Evolutionary conservation across 1,140 invertebrate genomes (phyloP).

Genomic region (Linepithema humile): DNA sequence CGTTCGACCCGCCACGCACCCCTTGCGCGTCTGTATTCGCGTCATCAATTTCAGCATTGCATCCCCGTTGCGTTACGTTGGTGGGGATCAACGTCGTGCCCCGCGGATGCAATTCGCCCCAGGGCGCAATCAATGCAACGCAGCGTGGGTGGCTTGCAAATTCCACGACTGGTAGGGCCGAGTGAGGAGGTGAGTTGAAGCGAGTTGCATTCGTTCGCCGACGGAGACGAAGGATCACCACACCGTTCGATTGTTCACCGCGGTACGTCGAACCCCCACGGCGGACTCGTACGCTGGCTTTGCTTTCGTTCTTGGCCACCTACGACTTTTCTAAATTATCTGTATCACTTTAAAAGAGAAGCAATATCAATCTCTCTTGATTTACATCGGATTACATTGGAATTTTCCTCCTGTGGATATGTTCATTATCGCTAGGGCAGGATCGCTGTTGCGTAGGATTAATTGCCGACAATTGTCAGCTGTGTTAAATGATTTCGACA

Average conservation of each 20-base stretch:
- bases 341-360: too few species aligned
- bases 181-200: background rate
- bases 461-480: background rate
- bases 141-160: conserved; percentile 53
- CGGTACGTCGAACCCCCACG: background rate
- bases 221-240: conserved; percentile 47
- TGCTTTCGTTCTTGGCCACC: too few species aligned
- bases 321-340: too few species aligned
- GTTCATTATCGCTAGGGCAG: too few species aligned
- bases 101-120: conserved; percentile 59
- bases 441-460: background rate
- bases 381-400: too few species aligned
- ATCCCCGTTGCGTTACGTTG: conserved; percentile 29
- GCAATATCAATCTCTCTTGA: too few species aligned
- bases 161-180: conserved; percentile 43
- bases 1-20: conserved; percentile 8
- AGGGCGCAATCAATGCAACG: conserved; percentile 66
- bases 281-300: background rate
- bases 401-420: too few species aligned
- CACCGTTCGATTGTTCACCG: conserved; percentile 33
- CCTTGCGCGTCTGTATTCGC: conserved; percentile 17
- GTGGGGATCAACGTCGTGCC: conserved; percentile 50
- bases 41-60: conserved; percentile 63
- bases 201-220: conserved; percentile 43
- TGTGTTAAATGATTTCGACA: conserved; percentile 3